phyloP scores from a whole-genome alignment of 2,113 vertebrate species.

The Helogale parvula region DNA sequence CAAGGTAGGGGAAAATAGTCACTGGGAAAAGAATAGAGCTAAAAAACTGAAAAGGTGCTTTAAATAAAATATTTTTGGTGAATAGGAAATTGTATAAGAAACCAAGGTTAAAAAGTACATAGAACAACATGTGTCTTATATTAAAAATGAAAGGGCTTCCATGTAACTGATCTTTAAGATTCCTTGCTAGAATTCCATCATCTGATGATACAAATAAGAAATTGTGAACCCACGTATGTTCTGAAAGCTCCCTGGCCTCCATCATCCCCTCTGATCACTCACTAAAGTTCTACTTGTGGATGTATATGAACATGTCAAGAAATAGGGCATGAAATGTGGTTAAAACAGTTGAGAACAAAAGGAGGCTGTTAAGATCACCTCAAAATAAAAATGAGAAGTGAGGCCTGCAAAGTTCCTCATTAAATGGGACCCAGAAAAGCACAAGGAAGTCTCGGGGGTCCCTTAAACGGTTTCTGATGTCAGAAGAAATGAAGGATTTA shows the following conservation, averaged over 20 bases:
- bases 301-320: background rate
- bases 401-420: background rate
- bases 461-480: background rate
- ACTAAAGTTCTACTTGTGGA: background rate
- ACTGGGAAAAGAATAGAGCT: background rate
- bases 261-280: fast-evolving
- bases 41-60: background rate
- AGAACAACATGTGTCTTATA: background rate
- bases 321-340: background rate
- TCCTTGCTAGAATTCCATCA: background rate
- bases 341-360: background rate
- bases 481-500: background rate
- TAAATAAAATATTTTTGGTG: background rate
- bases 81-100: background rate
- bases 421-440: background rate
- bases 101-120: background rate
- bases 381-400: slow-evolving; percentile 17
- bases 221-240: background rate
- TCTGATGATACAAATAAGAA: background rate
- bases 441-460: background rate
- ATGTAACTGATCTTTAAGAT: background rate
- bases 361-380: background rate
- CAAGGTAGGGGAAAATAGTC: no score
- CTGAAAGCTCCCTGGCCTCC: background rate
- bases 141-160: background rate